These are phyloP conservation scores for Mimumesa dahlbomi DNA, from an alignment of 2,888 invertebrate species.

Conservation along the genomic window DNA sequence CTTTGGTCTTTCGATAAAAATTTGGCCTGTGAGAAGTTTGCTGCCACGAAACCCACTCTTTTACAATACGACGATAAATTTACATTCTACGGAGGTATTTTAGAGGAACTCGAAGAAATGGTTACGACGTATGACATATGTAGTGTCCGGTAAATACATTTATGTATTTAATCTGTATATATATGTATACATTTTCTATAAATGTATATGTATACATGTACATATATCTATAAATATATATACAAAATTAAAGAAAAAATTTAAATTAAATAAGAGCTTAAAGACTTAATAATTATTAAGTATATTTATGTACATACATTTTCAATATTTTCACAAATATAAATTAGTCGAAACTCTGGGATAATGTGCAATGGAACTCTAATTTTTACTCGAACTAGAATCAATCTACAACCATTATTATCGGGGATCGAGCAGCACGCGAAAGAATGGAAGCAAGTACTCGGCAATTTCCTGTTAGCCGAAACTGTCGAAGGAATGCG, in stretches of 20 bases:
- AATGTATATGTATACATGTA: no score
- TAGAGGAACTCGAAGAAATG: constrained; percentile 85
- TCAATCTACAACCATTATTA: constrained; percentile 88
- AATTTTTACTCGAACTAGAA: constrained; percentile 65
- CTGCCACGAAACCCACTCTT: constrained; percentile 84
- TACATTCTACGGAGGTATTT: constrained; percentile 89
- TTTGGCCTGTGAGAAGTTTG: constrained; percentile 89
- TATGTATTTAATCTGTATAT: no score
- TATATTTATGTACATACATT: no score
- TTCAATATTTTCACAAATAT: background rate
- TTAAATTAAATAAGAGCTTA: no score
- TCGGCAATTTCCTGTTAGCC: constrained; percentile 86
- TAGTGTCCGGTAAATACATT: constrained; percentile 84
- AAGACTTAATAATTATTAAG: no score
- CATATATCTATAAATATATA: no score
- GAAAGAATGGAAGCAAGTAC: constrained; percentile 88
- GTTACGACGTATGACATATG: constrained; percentile 84
- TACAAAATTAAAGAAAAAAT: no score
- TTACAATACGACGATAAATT: constrained; percentile 91
- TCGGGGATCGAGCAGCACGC: constrained; percentile 87
- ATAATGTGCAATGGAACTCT: no score
- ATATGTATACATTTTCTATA: no score
- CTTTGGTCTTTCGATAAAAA: constrained; percentile 90
- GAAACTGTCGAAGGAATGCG: constrained; percentile 87
- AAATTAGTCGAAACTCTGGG: background rate